Evolutionary conservation across 2,888 invertebrate genomes (phyloP).

Genomic region (Cephus rjabovi): DNA sequence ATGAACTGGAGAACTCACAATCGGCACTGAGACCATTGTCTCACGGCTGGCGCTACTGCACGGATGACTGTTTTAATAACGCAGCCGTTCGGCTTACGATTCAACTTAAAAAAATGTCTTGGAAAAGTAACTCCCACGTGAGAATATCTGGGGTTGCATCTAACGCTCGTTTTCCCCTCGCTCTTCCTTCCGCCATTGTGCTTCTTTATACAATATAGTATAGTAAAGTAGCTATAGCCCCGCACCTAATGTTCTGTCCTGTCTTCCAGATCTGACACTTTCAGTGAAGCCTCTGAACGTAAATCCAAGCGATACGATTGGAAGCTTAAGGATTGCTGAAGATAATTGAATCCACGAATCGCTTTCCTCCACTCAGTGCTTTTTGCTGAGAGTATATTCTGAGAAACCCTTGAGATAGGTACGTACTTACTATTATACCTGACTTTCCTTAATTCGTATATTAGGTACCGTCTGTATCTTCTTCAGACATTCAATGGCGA

Average conservation of each 20-base stretch:
- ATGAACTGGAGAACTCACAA: constrained; percentile 30
- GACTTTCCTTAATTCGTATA: not conserved
- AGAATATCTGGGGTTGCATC: not conserved
- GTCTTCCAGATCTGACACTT: not conserved
- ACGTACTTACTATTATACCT: not conserved
- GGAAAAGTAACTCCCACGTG: not conserved
- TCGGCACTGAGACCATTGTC: constrained; percentile 40
- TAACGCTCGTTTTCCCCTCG: not conserved
- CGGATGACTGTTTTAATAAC: constrained; percentile 37
- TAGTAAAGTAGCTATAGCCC: not conserved
- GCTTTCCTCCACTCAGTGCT: not conserved
- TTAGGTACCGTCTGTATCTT: not conserved
- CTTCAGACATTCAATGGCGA: not conserved
- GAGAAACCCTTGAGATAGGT: not conserved
- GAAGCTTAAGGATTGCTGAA: not conserved
- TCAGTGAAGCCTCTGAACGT: not conserved
- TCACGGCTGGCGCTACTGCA: constrained; percentile 9
- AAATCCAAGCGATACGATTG: not conserved
- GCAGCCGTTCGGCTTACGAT: constrained; percentile 5
- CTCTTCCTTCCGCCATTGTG: not conserved
- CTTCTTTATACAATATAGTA: not conserved
- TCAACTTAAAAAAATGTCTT: constrained; percentile 6
- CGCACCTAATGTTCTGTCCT: not conserved
- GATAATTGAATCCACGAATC: not conserved
- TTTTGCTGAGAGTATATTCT: not conserved